Conservation (phyloP, 2,113 vertebrate species). For the Burhinus oedicnemus region DNA sequence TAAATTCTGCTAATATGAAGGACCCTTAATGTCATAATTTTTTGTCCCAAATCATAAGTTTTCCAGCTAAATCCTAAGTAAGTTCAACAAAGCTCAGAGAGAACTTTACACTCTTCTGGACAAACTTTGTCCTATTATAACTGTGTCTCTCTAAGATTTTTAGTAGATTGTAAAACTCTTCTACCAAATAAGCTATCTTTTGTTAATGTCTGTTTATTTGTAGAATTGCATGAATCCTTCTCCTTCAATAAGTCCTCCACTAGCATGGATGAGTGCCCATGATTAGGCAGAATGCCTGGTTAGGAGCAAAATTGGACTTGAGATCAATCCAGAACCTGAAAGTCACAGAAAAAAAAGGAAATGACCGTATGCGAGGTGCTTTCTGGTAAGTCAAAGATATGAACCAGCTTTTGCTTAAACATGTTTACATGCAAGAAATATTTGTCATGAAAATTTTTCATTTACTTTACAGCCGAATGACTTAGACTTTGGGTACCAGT, state of each 20-base stretch:
- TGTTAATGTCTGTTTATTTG: background rate
- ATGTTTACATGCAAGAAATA: background rate
- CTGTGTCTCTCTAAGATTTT: background rate
- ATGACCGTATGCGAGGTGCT: fast-evolving
- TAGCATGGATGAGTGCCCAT: background rate
- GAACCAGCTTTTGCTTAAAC: background rate
- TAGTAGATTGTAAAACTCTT: background rate
- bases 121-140: background rate
- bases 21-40: background rate
- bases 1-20: background rate
- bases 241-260: background rate
- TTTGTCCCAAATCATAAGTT: background rate
- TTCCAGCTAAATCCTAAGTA: background rate
- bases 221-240: background rate
- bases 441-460: background rate
- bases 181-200: background rate
- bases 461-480: background rate
- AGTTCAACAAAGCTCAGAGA: background rate
- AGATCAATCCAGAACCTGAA: background rate
- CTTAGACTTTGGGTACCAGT: background rate
- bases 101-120: background rate
- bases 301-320: background rate
- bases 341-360: background rate
- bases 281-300: background rate
- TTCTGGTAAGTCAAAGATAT: background rate